phyloP scores from a whole-genome alignment of 2,888 invertebrate genomes.

The Desoria tigrina region DNA sequence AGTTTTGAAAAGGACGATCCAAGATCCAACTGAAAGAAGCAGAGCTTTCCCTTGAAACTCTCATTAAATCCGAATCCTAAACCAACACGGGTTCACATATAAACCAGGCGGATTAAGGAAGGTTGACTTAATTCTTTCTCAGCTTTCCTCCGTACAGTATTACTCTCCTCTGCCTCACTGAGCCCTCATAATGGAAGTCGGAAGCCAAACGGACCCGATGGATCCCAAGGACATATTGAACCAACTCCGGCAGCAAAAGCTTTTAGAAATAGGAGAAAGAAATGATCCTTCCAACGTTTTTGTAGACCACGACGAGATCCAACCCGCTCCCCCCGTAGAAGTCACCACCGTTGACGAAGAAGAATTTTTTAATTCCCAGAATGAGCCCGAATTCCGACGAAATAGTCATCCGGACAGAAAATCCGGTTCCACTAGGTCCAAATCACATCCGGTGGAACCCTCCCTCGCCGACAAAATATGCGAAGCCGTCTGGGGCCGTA shows the following conservation, averaged over 20 bases:
- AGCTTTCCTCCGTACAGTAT: no score
- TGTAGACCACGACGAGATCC: slow-evolving; percentile 34
- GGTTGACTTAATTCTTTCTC: not conserved
- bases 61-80: no score
- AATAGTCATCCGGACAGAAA: slow-evolving; percentile 13
- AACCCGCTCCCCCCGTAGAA: slow-evolving; percentile 10
- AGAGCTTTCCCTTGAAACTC: not conserved
- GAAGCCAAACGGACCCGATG: slow-evolving; percentile 41
- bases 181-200: slow-evolving; percentile 34
- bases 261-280: slow-evolving; percentile 9
- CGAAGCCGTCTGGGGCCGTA: slow-evolving; percentile 36
- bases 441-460: slow-evolving; percentile 11
- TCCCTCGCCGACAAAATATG: slow-evolving; percentile 36
- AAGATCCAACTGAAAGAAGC: not conserved
- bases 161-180: not conserved
- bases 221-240: slow-evolving; percentile 36
- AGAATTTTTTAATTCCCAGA: slow-evolving; percentile 16
- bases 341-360: slow-evolving; percentile 16
- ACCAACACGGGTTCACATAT: no score
- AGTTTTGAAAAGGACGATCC: not conserved
- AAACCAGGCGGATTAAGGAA: no score
- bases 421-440: not conserved
- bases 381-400: slow-evolving; percentile 1
- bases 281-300: not conserved
- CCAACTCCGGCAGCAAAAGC: slow-evolving; percentile 24